Base-by-base conservation (phyloP, 2,888 invertebrate species). In the Scaptomyza caliginosa region DNA sequence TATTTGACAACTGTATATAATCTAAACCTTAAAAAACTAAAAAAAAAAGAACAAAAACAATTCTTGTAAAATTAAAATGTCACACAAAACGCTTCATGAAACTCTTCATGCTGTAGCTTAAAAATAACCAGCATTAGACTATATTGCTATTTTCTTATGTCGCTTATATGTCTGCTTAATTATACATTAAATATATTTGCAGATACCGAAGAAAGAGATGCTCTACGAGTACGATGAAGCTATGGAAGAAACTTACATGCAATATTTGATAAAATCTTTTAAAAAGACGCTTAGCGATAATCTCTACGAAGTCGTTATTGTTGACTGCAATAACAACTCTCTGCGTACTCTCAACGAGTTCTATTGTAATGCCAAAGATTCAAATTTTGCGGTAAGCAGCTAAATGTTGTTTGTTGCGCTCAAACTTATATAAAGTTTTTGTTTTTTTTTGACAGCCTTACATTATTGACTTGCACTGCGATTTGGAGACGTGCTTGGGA, bases 241-340 rank as follows among this genome's bases (percentile, higher is more conserved):
- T 23, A 94, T 95, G 94, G 98, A 98, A 91, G 94, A 94, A 52
- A 93, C 94, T 3, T 99, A 99, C 89, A 91, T 96, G 77, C 93
- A 93, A 69, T 97, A 96, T 52, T 92, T 99, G 67, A 93, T 96
- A 64, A 96, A 97, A 92, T 95, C 97, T 10, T 98, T 97, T 90
- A 97, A 96, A 90, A 96, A 98, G 92, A 97, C 96, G 23, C 92
- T 98, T 3, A 95, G 95, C 7, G 97, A 98, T 91, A 96, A 97
- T 62, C 96, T 96, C 90, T 98, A 98, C 91, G 94, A 96, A 60
- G 98, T 99, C 90, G 95, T 99, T 77, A 96, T 99, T 89, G 94
- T 97, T 39, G 99, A 99, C 91, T 96, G 97, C 85, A 94, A 97
- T 34, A 98, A 98, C 91, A 95, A 96, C 67, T 95, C 95, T 88